Percentiles rank a stretch among this genome's conserved stretches.
phyloP scores from a whole-genome alignment of 2,888 invertebrate species.

The Pterostichus niger region DNA sequence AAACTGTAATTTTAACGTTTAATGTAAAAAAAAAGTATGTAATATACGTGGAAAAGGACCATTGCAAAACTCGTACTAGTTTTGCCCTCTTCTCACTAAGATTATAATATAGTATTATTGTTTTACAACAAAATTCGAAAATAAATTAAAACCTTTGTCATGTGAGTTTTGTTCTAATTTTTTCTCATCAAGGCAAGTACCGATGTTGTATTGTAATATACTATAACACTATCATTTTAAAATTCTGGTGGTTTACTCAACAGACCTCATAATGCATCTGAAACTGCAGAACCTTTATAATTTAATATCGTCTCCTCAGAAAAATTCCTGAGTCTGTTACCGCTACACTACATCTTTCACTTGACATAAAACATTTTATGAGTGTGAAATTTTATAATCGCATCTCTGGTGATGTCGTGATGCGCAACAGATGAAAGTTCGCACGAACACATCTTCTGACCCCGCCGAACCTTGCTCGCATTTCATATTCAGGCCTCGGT shows the following conservation, averaged over 20 bases:
- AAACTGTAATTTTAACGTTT: too few species aligned
- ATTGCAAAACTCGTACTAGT: too few species aligned
- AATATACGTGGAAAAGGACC: too few species aligned
- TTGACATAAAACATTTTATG: constrained; percentile 54
- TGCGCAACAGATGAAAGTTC: constrained; percentile 53
- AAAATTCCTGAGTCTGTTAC: background rate
- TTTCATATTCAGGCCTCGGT: background rate
- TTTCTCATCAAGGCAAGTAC: too few species aligned
- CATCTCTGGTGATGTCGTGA: constrained; percentile 19
- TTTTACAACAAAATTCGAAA: too few species aligned
- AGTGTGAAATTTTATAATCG: constrained; percentile 45
- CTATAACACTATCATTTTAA: background rate
- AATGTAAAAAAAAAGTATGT: too few species aligned
- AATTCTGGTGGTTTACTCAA: too few species aligned
- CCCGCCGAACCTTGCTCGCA: constrained; percentile 20
- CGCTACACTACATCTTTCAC: constrained; percentile 35
- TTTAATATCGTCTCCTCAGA: background rate
- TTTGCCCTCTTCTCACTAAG: too few species aligned
- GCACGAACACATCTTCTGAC: constrained; percentile 56
- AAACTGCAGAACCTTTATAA: background rate
- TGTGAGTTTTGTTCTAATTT: too few species aligned
- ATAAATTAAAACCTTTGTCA: too few species aligned
- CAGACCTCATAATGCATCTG: background rate
- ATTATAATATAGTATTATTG: too few species aligned
- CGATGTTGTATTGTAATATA: too few species aligned